Evolutionary conservation across 1,140 invertebrate genomes (phyloP), one percentile per base, ranked within the genome.

Genomic region (Augochlora pura): DNA sequence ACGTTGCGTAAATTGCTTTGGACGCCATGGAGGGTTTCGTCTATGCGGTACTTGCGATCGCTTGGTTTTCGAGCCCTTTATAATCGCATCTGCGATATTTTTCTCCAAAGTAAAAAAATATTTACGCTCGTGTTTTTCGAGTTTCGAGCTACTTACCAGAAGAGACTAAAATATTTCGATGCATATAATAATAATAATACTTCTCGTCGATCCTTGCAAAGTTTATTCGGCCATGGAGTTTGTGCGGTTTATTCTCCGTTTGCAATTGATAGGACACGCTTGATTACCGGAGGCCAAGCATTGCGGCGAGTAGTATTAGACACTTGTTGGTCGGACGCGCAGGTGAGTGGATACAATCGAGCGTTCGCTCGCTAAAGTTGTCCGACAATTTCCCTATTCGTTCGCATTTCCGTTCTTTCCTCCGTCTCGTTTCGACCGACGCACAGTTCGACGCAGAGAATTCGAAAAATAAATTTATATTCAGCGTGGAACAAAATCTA

Each of bases 261-360:
- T 57, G 54, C 8, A 57, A 57, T 57, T 57, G 9, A n/a, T 57
- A 2, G 54, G 0, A 57, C n/a, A 21, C 8, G 21, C 54, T 21
- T 7, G 32, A 62, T 62, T 27, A 16, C 25, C 9, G 6, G 3
- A 60, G 25, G 32, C 16, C 32, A 21, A 52, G n/a, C 12, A 25
- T n/a, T 12, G 23, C 16, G 14, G 46, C 38, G 52, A 77, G 76
- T 77, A 77, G 76, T 77, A 77, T 64, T 70, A 54, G 76, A 64
- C 76, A 71, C 68, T 71, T 72, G 59, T 63, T 77, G 59, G 76
- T 77, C 76, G 54, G 76, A 77, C 75, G 25, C 75, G 25, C n/a
- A 4, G 57, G 10, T 38, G 46, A 16, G 27, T 27, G 46, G 23
- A 25, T 38, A 49, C 10, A 14, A 38, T 32, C n/a, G 21, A 18